These are phyloP conservation scores for Dipodomys stephensi DNA, from an alignment of 2,113 vertebrate genomes.

Conservation along the genomic window DNA sequence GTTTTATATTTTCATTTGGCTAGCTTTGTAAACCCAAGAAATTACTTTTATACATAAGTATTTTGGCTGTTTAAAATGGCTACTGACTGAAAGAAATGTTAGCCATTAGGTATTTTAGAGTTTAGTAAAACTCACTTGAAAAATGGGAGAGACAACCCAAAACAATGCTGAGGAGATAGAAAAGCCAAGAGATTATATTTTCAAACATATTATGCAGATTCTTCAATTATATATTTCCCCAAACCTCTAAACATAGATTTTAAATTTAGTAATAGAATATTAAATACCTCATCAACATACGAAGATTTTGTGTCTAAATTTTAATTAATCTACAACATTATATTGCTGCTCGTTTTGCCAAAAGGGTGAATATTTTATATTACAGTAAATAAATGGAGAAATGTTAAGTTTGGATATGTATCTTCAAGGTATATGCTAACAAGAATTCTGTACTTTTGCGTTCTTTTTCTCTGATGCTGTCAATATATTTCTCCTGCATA, in stretches of 20 bases:
- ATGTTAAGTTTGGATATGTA: not conserved
- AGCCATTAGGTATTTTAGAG: not conserved
- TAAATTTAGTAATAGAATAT: conserved; percentile 6
- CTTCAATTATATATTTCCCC: not conserved
- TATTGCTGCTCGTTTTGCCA: not conserved
- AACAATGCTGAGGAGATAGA: not conserved
- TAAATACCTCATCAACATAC: conserved; percentile 30
- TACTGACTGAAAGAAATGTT: not conserved
- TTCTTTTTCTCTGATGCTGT: conserved; percentile 40
- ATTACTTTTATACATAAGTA: not conserved
- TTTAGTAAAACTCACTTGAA: not conserved
- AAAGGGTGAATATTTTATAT: conserved; percentile 36
- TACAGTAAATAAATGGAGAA: not conserved
- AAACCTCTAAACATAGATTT: not conserved
- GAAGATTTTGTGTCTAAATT: not conserved
- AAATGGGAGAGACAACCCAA: not conserved
- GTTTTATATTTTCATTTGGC: not conserved
- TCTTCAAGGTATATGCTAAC: conserved; percentile 55
- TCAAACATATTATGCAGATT: not conserved
- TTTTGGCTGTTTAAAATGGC: not conserved
- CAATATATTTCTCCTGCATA: conserved; percentile 52
- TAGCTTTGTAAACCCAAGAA: not conserved
- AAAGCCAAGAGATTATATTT: not conserved
- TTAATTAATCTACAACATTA: conserved; percentile 29
- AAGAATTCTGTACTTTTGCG: not conserved